Conservation (phyloP, 2,113 vertebrate species). For the Eubucco bourcierii region DNA sequence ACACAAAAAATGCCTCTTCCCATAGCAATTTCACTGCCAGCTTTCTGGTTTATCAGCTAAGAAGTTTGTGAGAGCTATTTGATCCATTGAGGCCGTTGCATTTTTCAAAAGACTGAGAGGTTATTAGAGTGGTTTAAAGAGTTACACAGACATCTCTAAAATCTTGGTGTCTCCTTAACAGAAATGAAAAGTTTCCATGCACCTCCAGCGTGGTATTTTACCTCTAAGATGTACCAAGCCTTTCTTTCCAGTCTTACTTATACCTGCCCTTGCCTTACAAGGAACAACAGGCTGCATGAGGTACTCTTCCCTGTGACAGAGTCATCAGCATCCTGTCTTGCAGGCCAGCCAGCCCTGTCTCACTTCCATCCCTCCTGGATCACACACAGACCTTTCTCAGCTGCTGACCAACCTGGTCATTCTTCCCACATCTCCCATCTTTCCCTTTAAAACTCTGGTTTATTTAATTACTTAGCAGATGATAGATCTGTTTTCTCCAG, state of each 20-base stretch:
- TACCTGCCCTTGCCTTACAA: neutral
- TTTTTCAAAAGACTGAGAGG: constrained; percentile 29
- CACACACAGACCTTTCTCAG: neutral
- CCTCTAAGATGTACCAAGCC: neutral
- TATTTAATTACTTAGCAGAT: neutral
- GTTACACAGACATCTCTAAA: neutral
- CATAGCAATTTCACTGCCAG: neutral
- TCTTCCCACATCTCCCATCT: neutral
- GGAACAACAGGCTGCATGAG: neutral
- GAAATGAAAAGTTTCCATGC: neutral
- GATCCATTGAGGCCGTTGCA: neutral
- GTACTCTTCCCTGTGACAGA: neutral
- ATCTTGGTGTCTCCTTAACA: neutral
- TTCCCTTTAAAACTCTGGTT: neutral
- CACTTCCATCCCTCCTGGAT: neutral
- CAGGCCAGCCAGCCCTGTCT: neutral
- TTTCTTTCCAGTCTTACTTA: neutral
- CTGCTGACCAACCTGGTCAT: neutral
- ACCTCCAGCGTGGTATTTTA: neutral
- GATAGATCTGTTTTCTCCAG: neutral
- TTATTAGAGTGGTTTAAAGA: neutral
- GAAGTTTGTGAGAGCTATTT: neutral
- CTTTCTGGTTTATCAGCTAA: constrained; percentile 47
- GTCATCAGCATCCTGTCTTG: neutral
- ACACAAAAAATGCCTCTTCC: neutral